These are phyloP conservation scores for Mesorhabditis belari DNA, from an alignment of 2,888 invertebrate species.

Conservation along the genomic window DNA sequence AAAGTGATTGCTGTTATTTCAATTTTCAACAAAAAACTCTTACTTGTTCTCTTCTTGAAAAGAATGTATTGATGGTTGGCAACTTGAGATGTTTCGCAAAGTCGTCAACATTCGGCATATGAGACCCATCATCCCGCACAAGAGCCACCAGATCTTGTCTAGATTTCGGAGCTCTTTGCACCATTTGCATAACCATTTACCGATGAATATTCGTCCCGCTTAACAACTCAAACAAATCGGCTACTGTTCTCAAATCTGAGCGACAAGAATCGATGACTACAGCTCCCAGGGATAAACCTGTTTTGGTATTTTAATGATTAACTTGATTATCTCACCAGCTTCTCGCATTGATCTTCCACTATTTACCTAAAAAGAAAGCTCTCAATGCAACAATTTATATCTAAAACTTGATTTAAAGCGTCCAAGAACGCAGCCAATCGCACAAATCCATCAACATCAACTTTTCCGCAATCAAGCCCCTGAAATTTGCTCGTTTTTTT, in stretches of 20 bases:
- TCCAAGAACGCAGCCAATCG: conserved; percentile 39
- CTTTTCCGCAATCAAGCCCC: conserved; percentile 43
- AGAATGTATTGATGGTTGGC: conserved; percentile 40
- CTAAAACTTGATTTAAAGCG: conserved; percentile 31
- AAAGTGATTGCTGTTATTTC: conserved; percentile 2
- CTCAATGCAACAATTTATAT: conserved; percentile 14
- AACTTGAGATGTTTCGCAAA: conserved; percentile 33
- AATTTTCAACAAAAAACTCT: not conserved
- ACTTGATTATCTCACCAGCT: not conserved
- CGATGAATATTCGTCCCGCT: conserved; percentile 44
- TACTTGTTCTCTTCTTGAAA: conserved; percentile 15
- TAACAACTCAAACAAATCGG: conserved; percentile 44
- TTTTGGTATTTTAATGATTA: not conserved
- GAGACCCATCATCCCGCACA: conserved; percentile 37
- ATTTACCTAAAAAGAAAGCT: not conserved
- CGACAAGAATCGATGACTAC: conserved; percentile 43
- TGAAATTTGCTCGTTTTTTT: conserved; percentile 3
- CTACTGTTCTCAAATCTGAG: conserved; percentile 41
- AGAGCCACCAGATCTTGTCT: conserved; percentile 42
- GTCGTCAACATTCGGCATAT: conserved; percentile 41
- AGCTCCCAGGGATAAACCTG: conserved; percentile 39
- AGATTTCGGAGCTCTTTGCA: too few species aligned
- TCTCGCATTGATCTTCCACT: not conserved
- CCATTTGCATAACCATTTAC: conserved; percentile 3
- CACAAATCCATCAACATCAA: conserved; percentile 45